These are phyloP conservation scores for Pachyramphus minor DNA, from an alignment of 2,113 vertebrate genomes.

Conservation along the genomic window DNA sequence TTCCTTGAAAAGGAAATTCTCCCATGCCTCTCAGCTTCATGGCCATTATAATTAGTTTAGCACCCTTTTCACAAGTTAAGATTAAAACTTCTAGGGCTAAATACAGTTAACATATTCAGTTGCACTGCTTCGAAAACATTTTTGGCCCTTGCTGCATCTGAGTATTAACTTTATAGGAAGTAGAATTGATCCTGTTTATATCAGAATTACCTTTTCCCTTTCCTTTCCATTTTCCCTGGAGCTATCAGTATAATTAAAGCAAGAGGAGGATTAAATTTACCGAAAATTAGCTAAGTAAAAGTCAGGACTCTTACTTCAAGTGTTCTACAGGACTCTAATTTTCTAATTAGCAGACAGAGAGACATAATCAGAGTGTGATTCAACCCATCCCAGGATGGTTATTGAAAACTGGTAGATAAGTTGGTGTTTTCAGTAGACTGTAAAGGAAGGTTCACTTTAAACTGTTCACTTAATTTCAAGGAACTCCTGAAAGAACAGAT, in stretches of 20 bases:
- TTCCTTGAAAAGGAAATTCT: not conserved
- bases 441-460: not conserved
- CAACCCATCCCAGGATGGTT: not conserved
- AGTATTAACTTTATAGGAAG: not conserved
- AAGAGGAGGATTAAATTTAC: not conserved
- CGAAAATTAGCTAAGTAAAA: conserved; percentile 15
- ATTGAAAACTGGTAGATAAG: not conserved
- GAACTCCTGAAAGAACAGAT: not conserved
- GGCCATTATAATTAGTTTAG: not conserved
- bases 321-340: not conserved
- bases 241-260: not conserved
- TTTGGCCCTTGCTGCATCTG: not conserved
- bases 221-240: not conserved
- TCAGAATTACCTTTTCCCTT: not conserved
- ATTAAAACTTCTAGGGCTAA: not conserved
- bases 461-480: not conserved
- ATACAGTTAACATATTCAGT: not conserved
- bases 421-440: not conserved
- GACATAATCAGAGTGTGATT: not conserved
- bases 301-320: not conserved
- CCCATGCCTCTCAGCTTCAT: not conserved
- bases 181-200: not conserved
- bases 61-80: not conserved
- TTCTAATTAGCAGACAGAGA: not conserved
- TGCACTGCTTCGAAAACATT: not conserved